Conservation (phyloP, 1,140 invertebrate species). For the Drosophila pseudoobscura region DNA sequence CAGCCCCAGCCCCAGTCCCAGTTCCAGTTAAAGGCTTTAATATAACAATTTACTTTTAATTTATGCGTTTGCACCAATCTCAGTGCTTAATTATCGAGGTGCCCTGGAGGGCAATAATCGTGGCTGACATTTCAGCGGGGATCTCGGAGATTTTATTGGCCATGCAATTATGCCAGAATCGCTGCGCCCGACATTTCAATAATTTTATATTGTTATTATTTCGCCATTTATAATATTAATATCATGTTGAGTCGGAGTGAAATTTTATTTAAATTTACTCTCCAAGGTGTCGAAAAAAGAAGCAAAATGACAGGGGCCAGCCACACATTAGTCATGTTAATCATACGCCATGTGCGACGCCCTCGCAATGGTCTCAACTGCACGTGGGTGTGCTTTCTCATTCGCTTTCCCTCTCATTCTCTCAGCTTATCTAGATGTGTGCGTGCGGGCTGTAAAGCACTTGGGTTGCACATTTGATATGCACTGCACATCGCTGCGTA, state of each 20-base stretch:
- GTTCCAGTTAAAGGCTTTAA: conserved; percentile 28
- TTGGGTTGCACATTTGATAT: conserved; percentile 19
- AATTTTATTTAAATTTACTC: too few species aligned
- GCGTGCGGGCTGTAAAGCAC: neutral
- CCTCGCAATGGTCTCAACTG: neutral
- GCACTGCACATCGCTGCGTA: conserved; percentile 26
- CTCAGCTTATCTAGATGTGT: neutral
- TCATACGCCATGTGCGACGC: neutral
- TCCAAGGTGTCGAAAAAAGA: too few species aligned
- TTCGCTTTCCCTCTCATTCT: too few species aligned
- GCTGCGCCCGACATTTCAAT: conserved; percentile 56
- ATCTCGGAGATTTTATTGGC: conserved; percentile 59
- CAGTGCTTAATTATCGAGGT: conserved; percentile 53
- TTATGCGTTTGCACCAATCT: conserved; percentile 36
- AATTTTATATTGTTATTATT: conserved; percentile 71
- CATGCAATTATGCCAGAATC: conserved; percentile 64
- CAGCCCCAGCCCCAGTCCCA: neutral
- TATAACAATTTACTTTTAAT: conserved; percentile 50
- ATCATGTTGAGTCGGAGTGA: conserved; percentile 1
- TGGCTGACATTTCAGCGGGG: conserved; percentile 56
- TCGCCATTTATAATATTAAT: conserved; percentile 45
- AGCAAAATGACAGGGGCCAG: neutral
- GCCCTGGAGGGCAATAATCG: conserved; percentile 64
- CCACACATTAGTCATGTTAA: conserved; percentile 16
- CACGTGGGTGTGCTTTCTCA: neutral